Base-by-base conservation (phyloP, 1,140 invertebrate species). In the Drosophila miranda region DNA sequence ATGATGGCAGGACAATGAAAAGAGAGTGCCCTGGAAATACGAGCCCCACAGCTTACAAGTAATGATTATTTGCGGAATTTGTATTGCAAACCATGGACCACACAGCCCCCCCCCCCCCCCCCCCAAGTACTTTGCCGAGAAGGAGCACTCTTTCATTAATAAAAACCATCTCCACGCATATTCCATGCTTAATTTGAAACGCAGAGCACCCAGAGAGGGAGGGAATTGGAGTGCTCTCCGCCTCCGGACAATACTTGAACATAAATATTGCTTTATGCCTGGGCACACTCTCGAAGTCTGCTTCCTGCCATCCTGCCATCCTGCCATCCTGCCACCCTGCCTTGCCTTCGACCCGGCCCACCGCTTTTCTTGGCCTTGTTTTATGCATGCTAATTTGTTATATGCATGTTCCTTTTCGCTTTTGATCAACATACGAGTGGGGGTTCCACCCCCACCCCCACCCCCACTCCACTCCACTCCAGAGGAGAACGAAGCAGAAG, bases 371-470 rank as follows among this genome's bases (percentile, higher is more conserved):
- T 21, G 50, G 69, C 68, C 70, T 53, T 53, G 69, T 53, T 82
- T 82, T 82, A 82, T 82, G 78, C 78, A 82, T 82, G 78, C 78
- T 82, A 82, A 82, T 82, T 82, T 82, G 74, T 82, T 78, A 82
- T 82, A 62, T 82, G 78, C 78, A 82, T 74, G 78, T 79, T 80
- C 54, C 45, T 63, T 54, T 59, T 64, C 34, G 60, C 73, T 81
- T 76, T 81, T 81, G 73, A 81, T 81, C 78, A 81, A 64, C 78
- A 71, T 46, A 71, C 23, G 23, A 5, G 23, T 26, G 23, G 6
- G 23, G 5, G 23, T 4, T 4, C 23, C 23, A 0, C 23, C 23
- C 5, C 23, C 23, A 0, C 23, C 23, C 14, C 23, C 19, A 16
- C 50, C 19, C 38, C 26, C 38, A 16, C 50, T 11, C 38, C 38